Base-by-base conservation (phyloP, 2,888 invertebrate species). In the Oscheius sp. region DNA sequence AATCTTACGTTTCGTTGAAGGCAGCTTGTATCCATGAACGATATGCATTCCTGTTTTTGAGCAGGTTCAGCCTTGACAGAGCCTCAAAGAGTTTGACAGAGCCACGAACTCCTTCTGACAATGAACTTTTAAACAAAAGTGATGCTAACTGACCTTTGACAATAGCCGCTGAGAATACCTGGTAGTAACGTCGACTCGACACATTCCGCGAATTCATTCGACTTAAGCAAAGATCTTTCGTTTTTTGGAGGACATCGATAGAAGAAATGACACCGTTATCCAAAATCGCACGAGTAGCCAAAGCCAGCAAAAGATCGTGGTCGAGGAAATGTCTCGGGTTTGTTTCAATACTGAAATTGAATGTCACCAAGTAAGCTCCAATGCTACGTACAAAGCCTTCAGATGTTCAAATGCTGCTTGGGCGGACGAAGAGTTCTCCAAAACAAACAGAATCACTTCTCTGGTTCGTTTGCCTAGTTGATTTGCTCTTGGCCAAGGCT, bases 301-400 rank as follows among this genome's bases (percentile, higher is more conserved):
- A 48, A 9, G 48, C 10, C 10, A 63, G 5, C 11, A 63, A 11
- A 29, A 63, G 13, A 47, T 63, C 63, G 48, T 63, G 48, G 1
- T 48, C 48, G 29, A 63, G 63, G n/a, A 29, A 63, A 48, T 48
- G 48, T 21, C 32, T 48, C 1, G 48, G 63, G 48, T 63, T 63
- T 10, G 29, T 32, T 63, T 63, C 13, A n/a, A 63, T 32, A 29
- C 63, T 63, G 29, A 48, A 63, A 47, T 29, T 37, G 1, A 58
- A 53, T 3, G 53, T 21, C 4, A 53, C 4, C 3, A 11, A 53
- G 7, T 29, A 53, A 29, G 29, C 63, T 48, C 21, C 21, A 21
- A 21, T 21, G 21, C 21, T 21, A 21, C 21, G 21, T 21, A 63
- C 63, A 63, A 63, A 21, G 47, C 48, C 48, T 63, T 11, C 11